phyloP scores from a whole-genome alignment of 2,797 vertebrate species.

The Xiphophorus birchmanni region DNA sequence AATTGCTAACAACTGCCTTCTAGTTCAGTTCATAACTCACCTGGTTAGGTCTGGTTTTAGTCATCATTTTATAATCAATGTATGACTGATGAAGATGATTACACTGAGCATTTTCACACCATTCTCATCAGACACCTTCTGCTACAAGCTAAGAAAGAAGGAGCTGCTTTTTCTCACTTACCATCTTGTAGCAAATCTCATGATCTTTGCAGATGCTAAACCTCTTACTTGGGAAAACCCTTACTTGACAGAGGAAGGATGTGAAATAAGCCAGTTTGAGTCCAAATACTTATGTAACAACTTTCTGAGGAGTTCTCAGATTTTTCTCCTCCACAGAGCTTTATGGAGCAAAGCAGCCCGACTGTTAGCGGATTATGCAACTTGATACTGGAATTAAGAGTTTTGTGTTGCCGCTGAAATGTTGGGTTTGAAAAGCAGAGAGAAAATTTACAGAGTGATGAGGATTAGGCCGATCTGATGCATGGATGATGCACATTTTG shows the following conservation, averaged over 20 bases:
- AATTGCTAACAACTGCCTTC: too few species aligned
- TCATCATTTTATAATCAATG: neutral
- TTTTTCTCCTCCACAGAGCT: constrained; percentile 3
- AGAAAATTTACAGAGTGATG: neutral
- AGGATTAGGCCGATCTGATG: neutral
- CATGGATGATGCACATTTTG: neutral
- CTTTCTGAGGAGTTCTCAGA: constrained; percentile 1
- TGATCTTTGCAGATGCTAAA: neutral
- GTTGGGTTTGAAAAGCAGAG: constrained; percentile 5
- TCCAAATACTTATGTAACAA: constrained; percentile 6
- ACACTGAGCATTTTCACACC: neutral
- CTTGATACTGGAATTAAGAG: constrained; percentile 15
- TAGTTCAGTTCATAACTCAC: too few species aligned
- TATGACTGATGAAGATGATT: neutral
- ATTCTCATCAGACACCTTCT: neutral
- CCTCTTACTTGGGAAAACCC: constrained; percentile 9
- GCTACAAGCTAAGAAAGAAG: neutral
- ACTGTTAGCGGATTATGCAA: constrained; percentile 7
- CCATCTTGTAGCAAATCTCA: neutral
- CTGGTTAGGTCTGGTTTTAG: neutral
- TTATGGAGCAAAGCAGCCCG: neutral
- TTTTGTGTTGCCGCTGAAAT: neutral
- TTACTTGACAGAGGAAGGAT: neutral
- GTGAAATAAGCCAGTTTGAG: neutral
- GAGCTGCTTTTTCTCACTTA: neutral